phyloP scores from a whole-genome alignment of 1,140 invertebrate species.

The Aporrectodea caliginosa region DNA sequence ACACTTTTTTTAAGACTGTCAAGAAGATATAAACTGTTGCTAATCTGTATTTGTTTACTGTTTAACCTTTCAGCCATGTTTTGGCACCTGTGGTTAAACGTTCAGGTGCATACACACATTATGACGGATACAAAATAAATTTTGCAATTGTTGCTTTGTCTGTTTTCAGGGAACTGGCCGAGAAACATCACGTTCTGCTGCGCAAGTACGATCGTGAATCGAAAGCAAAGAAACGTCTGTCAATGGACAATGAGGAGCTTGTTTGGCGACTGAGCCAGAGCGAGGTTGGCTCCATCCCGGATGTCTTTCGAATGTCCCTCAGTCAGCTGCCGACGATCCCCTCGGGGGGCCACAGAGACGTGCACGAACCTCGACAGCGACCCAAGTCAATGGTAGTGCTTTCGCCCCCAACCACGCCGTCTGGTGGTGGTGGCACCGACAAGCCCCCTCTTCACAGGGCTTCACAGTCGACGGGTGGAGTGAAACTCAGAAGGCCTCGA shows the following conservation, averaged over 20 bases:
- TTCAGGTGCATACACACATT: no score
- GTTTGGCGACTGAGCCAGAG: constrained; percentile 69
- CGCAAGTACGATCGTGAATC: constrained; percentile 59
- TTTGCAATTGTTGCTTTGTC: no score
- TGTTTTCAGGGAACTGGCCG: constrained; percentile 49
- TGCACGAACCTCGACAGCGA: not conserved
- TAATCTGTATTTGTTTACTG: no score
- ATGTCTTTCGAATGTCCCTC: not conserved
- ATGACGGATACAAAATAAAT: no score
- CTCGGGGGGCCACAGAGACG: not conserved
- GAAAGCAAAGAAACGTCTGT: constrained; percentile 71
- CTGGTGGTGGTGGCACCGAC: not conserved
- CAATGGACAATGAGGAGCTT: constrained; percentile 79
- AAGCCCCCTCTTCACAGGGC: not conserved
- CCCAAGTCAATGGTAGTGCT: not conserved
- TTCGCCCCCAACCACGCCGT: not conserved
- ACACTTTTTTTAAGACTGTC: no score
- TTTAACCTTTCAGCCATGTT: no score
- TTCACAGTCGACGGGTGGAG: not conserved
- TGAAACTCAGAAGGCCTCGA: not conserved
- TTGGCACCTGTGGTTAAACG: no score
- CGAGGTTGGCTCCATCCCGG: not conserved
- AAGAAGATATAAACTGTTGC: no score
- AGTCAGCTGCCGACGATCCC: not conserved
- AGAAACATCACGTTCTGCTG: constrained; percentile 51